Conservation (phyloP, 2,888 invertebrate genomes). For the Drosophila pullipes region DNA sequence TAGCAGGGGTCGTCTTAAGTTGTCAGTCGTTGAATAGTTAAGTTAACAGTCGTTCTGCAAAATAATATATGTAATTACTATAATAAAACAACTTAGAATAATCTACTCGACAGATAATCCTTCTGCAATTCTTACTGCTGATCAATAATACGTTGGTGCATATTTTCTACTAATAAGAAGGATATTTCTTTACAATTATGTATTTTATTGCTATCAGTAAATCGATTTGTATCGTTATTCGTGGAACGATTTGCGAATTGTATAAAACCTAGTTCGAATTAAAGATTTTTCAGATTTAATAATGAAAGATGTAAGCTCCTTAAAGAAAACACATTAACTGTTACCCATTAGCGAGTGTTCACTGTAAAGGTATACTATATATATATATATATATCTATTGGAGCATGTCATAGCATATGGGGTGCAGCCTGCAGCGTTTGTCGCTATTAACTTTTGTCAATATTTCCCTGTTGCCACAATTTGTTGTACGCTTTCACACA, state of each 20-base stretch:
- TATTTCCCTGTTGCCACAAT: conserved; percentile 64
- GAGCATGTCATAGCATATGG: conserved; percentile 7
- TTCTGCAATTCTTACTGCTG: background rate
- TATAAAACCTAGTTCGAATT: background rate
- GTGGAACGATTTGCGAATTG: background rate
- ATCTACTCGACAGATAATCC: background rate
- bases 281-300: background rate
- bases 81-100: background rate
- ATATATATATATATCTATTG: conserved; percentile 6
- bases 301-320: background rate
- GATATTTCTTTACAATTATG: background rate
- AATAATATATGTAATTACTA: background rate
- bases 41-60: background rate
- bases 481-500: conserved; percentile 63
- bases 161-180: background rate
- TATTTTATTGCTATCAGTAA: background rate
- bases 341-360: background rate
- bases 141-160: background rate
- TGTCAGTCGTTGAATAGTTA: background rate
- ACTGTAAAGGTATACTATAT: background rate
- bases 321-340: background rate
- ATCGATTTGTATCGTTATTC: background rate
- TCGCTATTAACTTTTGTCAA: conserved; percentile 61
- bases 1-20: background rate
- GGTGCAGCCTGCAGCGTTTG: conserved; percentile 18